A percentile compares a stretch with the other conserved stretches of the same genome.
phyloP scores from a whole-genome alignment of 2,888 invertebrate genomes.

The Silvanus unidentatus region DNA sequence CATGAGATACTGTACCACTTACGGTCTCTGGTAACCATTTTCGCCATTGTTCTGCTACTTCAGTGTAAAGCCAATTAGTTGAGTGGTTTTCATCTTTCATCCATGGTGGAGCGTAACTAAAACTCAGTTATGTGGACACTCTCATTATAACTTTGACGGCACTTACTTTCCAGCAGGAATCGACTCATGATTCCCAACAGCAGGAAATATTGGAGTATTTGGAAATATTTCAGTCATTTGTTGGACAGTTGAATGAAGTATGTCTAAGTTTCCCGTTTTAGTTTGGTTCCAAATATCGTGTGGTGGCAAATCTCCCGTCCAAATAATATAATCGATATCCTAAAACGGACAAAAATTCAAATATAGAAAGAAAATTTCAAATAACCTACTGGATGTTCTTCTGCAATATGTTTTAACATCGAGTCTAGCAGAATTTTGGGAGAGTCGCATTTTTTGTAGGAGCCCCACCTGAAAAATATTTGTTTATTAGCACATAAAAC shows the following conservation, averaged over 20 bases:
- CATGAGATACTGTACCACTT: constrained; percentile 74
- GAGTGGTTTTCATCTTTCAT: constrained; percentile 73
- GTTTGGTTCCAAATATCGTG: constrained; percentile 95
- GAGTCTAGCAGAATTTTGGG: constrained; percentile 86
- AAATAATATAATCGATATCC: constrained; percentile 89
- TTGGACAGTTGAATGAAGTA: constrained; percentile 73
- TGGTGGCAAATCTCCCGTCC: constrained; percentile 95
- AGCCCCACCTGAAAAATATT: constrained; percentile 96
- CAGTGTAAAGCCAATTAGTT: constrained; percentile 87
- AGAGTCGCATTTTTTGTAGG: constrained; percentile 89
- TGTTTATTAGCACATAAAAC: too few species aligned
- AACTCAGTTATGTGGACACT: constrained; percentile 23
- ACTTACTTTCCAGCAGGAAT: constrained; percentile 87
- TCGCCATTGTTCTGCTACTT: constrained; percentile 81
- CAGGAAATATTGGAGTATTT: constrained; percentile 85
- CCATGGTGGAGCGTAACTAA: constrained; percentile 81
- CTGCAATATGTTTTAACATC: constrained; percentile 79
- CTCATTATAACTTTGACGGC: neutral
- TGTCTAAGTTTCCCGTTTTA: constrained; percentile 73
- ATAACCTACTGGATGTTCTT: constrained; percentile 72
- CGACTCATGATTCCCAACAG: constrained; percentile 94
- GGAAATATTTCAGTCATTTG: constrained; percentile 83
- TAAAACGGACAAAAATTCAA: constrained; percentile 37
- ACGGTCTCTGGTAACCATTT: constrained; percentile 79
- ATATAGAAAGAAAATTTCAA: neutral